Evolutionary conservation across 1,140 invertebrate genomes (phyloP).

Genomic region (Drosophila carrolli): DNA sequence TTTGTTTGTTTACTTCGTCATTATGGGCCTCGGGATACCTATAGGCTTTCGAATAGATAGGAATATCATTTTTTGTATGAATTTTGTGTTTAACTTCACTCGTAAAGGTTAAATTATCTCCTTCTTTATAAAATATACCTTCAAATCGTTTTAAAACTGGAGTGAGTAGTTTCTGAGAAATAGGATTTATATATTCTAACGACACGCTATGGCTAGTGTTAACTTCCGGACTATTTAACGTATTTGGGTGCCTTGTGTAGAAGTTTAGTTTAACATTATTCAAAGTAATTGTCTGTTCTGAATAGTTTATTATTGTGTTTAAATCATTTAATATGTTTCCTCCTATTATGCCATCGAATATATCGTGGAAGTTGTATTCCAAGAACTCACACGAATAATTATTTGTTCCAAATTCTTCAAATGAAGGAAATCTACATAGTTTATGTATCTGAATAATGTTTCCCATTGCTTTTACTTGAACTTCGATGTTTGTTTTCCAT

Average conservation of each 20-base stretch:
- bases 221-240: background rate
- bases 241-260: background rate
- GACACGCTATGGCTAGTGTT: background rate
- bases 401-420: no score
- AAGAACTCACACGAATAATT: no score
- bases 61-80: slow-evolving; percentile 15
- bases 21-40: slow-evolving; percentile 15
- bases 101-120: slow-evolving; percentile 5
- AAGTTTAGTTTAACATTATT: no score
- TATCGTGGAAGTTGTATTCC: no score
- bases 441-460: no score
- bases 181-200: background rate
- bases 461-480: no score
- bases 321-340: no score
- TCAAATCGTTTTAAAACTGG: background rate
- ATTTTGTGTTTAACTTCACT: slow-evolving; percentile 11
- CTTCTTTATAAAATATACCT: background rate
- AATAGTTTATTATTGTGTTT: no score
- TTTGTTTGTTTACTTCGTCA: slow-evolving; percentile 1
- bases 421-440: no score
- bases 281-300: no score
- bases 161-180: background rate
- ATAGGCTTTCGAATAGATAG: slow-evolving; percentile 8
- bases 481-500: no score
- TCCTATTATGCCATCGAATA: no score